Percentiles rank a stretch among this genome's conserved stretches.
Evolutionary conservation across 2,113 vertebrate genomes (phyloP).

Genomic region (Alethe castanea): DNA sequence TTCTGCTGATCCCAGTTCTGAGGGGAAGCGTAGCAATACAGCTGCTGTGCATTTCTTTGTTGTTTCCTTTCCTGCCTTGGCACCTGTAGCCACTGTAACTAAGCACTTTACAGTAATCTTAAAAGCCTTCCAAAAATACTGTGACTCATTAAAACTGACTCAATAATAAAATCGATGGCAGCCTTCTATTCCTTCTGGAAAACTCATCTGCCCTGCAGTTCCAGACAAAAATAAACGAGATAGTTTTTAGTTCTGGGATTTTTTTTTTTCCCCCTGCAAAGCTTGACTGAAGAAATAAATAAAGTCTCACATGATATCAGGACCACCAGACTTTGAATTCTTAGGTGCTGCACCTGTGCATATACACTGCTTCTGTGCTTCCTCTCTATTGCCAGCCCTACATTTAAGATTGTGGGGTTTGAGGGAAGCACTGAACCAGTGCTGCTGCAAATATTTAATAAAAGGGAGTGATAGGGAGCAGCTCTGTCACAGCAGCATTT

Average conservation of each 20-base stretch:
- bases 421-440: background rate
- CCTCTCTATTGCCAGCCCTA: background rate
- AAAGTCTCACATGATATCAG: background rate
- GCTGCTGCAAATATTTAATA: background rate
- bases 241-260: background rate
- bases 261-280: background rate
- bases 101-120: conserved; percentile 68
- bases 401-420: background rate
- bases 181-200: conserved; percentile 55
- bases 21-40: conserved; percentile 42
- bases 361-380: background rate
- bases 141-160: conserved; percentile 67
- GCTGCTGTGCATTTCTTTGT: conserved; percentile 64
- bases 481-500: conserved; percentile 47
- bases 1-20: conserved; percentile 62
- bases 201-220: conserved; percentile 57
- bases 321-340: background rate
- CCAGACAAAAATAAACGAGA: conserved; percentile 51
- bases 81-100: conserved; percentile 69
- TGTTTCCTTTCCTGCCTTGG: conserved; percentile 58
- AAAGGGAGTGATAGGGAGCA: background rate
- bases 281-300: background rate
- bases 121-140: conserved; percentile 69
- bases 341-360: background rate
- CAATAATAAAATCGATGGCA: conserved; percentile 66